Base-by-base conservation (phyloP, 2,113 vertebrate species). In the Polypterus senegalus region DNA sequence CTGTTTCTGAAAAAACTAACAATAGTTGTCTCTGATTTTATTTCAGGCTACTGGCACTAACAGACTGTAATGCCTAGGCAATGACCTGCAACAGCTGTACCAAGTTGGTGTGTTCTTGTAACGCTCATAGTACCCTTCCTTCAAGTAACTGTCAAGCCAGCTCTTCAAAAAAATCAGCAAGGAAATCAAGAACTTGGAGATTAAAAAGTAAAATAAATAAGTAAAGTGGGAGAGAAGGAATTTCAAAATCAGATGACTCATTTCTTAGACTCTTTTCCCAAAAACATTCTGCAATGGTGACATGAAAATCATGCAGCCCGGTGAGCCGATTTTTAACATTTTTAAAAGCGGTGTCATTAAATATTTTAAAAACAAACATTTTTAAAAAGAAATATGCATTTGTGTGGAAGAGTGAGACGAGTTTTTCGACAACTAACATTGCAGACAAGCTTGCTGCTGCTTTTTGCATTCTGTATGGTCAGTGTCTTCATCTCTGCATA, bases 401-500 rank as follows among this genome's bases (percentile, higher is more conserved):
- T 27, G 68, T 74, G 67, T 63, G 86, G 87, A 46, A 88, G 91
- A 76, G 69, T 91, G 66, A 88, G 92, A 74, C 91, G 94, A 80
- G 82, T 92, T 73, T 88, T 92, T 86, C 90, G 94, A 83, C 91
- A 94, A 73, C 86, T 92, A 74, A 94, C 93, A 70, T 88, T 93
- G 1, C 94, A 97, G 86, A 91, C 90, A 58, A 90, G 92, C 74
- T 81, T 98, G 56, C 86, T 97, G 69, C 86, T 98, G 70, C 91
- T 98, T 66, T 97, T 97, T 44, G 76, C 85, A 71, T 97, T 97
- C 76, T 98, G 96, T 79, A 84, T 94, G 64, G 80, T 97, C 78
- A 97, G 93, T 69, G 93, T 98, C 69, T 95, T 97, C 47, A 71
- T 97, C 82, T 98, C 94, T 0, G 94, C 94, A 5, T 98, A 97